Percentiles rank a stretch among this genome's conserved stretches.
phyloP scores from a whole-genome alignment of 2,113 vertebrate species.

The Daboia siamensis region DNA sequence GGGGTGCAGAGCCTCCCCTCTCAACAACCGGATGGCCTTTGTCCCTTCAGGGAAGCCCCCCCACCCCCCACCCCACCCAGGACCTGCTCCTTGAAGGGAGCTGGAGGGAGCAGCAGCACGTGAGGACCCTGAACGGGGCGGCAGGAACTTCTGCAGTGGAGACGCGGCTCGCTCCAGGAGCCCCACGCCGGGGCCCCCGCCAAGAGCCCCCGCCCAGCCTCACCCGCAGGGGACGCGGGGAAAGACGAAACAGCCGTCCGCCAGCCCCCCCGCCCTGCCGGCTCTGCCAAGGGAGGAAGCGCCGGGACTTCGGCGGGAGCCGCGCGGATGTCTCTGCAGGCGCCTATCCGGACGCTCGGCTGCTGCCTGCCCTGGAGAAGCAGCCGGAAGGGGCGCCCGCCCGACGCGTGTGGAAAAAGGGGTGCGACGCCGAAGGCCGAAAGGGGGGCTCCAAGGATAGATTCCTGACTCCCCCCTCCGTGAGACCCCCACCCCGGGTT shows the following conservation, averaged over 20 bases:
- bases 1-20: not conserved
- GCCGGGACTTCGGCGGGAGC: not conserved
- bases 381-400: not conserved
- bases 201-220: not conserved
- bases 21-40: not conserved
- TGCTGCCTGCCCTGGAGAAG: not conserved
- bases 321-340: not conserved
- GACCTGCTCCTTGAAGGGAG: not conserved
- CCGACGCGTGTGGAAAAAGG: not conserved
- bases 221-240: not conserved
- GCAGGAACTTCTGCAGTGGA: not conserved
- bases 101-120: not conserved
- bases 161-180: not conserved
- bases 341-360: rapidly evolving
- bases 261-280: not conserved
- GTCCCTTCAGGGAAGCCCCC: not conserved
- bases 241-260: not conserved
- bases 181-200: not conserved
- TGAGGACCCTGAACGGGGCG: not conserved
- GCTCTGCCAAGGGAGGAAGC: not conserved
- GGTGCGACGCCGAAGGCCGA: no score
- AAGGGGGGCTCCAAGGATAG: no score
- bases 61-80: no score
- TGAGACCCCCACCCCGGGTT: no score
- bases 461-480: no score